Base-by-base conservation (phyloP, 2,888 invertebrate genomes). In the Sicus ferrugineus region DNA sequence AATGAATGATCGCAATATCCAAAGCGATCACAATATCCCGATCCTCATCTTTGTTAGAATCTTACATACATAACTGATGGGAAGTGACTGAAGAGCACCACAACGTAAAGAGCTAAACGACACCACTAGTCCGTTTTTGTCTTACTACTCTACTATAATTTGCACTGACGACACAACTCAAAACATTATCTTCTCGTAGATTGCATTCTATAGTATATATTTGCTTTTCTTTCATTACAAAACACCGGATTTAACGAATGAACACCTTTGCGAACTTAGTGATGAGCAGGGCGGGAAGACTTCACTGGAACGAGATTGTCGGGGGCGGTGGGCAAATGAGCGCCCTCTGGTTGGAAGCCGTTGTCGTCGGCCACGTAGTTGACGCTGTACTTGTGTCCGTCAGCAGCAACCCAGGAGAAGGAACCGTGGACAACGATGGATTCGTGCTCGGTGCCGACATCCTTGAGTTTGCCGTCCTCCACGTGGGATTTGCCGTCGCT, bases 321-420 rank as follows among this genome's bases (percentile, higher is more conserved):
- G 30, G 74, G 70, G 58, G 70, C 71, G 50, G 69, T 67, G 70
- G 80, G 80, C 61, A 81, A 73, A 77, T 80, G 80, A 5, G 73
- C 77, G 54, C 79, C 80, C 70, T 73, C 63, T 6, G 87, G 86
- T 77, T 86, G 86, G 83, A 85, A 88, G 74, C 87, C 88, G 72
- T 87, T 85, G 75, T 87, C 86, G 75, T 87, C 87, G 68, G 88
- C 87, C n/a, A 83, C 77, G 76, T 86, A 88, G 66, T 71, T 88
- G 73, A 91, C 88, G 7, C 86, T 69, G 70, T 78, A 79, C 19
- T 75, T 74, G 28, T 72, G 54, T 21, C 80, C 80, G 71, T 78
- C 76, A 68, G 76, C 74, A 70, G 69, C 80, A 42, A 76, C 68
- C 42, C 69, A 80, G 3, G 75, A 72, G 75, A 67, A 79, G 3